phyloP scores from a whole-genome alignment of 2,113 vertebrate species.

The Semicossyphus pulcher region DNA sequence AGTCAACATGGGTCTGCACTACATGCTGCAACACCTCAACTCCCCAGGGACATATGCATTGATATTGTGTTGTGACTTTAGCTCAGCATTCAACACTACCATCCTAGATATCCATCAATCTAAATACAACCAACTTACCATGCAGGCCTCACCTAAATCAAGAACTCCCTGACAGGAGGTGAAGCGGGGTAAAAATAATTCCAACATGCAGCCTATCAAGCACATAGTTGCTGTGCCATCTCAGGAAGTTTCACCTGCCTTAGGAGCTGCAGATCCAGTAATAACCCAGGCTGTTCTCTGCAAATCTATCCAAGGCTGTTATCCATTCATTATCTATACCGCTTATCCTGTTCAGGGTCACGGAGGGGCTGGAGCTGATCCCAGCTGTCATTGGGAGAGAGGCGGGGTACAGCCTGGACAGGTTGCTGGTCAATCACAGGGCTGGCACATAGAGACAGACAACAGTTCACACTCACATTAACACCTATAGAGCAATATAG shows the following conservation, averaged over 20 bases:
- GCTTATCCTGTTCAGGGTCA: no score
- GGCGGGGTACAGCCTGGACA: no score
- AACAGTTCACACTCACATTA: no score
- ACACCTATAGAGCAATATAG: no score
- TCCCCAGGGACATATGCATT: neutral
- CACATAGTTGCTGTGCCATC: neutral
- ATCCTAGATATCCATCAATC: neutral
- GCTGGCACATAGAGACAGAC: no score
- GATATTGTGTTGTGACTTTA: neutral
- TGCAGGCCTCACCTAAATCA: neutral
- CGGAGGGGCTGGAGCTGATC: no score
- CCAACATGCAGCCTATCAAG: neutral
- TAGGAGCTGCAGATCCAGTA: neutral
- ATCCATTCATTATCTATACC: no score
- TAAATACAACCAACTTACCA: neutral
- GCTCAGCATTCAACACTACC: neutral
- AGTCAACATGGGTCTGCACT: neutral
- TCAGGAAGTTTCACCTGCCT: neutral
- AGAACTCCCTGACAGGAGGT: neutral
- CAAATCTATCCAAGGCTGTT: neutral
- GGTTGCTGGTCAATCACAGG: no score
- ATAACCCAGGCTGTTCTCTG: neutral
- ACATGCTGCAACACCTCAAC: neutral
- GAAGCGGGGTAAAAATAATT: neutral
- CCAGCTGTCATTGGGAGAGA: no score